These are phyloP conservation scores for Diadegma fenestrale DNA, from an alignment of 2,888 invertebrate species.

Conservation along the genomic window DNA sequence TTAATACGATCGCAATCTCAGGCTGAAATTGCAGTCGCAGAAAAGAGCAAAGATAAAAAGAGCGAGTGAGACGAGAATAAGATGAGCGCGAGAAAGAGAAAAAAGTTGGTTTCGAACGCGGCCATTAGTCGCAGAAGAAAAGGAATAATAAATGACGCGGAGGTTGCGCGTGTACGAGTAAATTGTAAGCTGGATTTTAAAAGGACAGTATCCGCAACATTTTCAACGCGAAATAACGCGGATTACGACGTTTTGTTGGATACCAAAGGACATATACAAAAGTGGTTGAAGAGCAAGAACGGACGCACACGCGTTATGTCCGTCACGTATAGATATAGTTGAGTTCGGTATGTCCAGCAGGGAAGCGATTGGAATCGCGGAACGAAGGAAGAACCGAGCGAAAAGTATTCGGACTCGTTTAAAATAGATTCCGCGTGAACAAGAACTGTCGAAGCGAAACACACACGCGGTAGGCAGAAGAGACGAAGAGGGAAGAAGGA, in stretches of 20 bases:
- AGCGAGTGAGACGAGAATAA: not conserved
- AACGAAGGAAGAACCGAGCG: slow-evolving; percentile 66
- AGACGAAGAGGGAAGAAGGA: slow-evolving; percentile 5
- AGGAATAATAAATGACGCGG: slow-evolving; percentile 61
- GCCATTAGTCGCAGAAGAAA: slow-evolving; percentile 61
- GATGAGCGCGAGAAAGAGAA: slow-evolving; percentile 31
- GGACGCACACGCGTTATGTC: slow-evolving; percentile 63
- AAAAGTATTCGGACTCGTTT: slow-evolving; percentile 72
- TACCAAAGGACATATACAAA: not conserved
- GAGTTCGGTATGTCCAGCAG: slow-evolving; percentile 16
- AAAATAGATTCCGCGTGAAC: slow-evolving; percentile 72
- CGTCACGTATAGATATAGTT: slow-evolving; percentile 41
- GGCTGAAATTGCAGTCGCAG: slow-evolving; percentile 20
- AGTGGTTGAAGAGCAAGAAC: slow-evolving; percentile 30
- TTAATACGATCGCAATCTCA: slow-evolving; percentile 29
- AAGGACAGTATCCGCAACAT: slow-evolving; percentile 3
- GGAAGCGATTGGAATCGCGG: slow-evolving; percentile 66
- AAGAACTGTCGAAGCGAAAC: slow-evolving; percentile 64
- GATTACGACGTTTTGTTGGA: slow-evolving; percentile 31
- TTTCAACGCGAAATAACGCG: not conserved
- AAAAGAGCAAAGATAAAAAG: slow-evolving; percentile 23
- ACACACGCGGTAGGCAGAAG: slow-evolving; percentile 14
- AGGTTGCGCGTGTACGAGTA: slow-evolving; percentile 13
- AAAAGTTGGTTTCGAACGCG: slow-evolving; percentile 52
- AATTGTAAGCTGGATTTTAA: not conserved